Evolutionary conservation across 1,140 invertebrate species (phyloP).

Genomic region (Chlorops oryzae): DNA sequence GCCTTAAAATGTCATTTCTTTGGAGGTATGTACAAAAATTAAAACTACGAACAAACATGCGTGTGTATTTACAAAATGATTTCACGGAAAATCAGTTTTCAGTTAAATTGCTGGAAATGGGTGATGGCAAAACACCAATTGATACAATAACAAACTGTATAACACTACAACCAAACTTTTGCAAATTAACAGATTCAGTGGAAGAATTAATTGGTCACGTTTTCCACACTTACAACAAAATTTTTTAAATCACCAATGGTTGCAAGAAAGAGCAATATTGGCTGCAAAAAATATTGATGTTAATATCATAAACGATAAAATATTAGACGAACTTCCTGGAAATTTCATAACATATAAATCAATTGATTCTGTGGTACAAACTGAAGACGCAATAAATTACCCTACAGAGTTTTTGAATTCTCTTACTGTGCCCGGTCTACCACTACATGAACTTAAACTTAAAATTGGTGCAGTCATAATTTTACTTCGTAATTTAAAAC

Average conservation of each 20-base stretch:
- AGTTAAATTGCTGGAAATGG: slow-evolving; percentile 13
- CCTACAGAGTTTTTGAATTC: slow-evolving; percentile 48
- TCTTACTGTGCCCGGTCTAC: slow-evolving; percentile 42
- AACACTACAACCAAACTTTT: slow-evolving; percentile 9
- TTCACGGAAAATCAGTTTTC: slow-evolving; percentile 12
- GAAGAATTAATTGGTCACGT: slow-evolving; percentile 21
- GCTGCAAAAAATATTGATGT: slow-evolving; percentile 40
- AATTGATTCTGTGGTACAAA: slow-evolving; percentile 37
- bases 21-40: slow-evolving; percentile 47
- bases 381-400: slow-evolving; percentile 42
- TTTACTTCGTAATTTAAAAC: slow-evolving; percentile 47
- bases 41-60: slow-evolving; percentile 22
- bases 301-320: slow-evolving; percentile 38
- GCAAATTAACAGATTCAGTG: background rate
- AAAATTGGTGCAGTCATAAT: slow-evolving; percentile 48
- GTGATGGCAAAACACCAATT: slow-evolving; percentile 10
- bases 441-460: slow-evolving; percentile 42
- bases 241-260: slow-evolving; percentile 40
- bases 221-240: slow-evolving; percentile 24
- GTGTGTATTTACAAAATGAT: slow-evolving; percentile 14
- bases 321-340: slow-evolving; percentile 30
- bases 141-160: slow-evolving; percentile 1
- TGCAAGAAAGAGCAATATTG: slow-evolving; percentile 34
- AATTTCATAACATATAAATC: slow-evolving; percentile 34
- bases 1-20: slow-evolving; percentile 34